Conservation (phyloP, 1,140 invertebrate genomes). For the Hyles vespertilio region DNA sequence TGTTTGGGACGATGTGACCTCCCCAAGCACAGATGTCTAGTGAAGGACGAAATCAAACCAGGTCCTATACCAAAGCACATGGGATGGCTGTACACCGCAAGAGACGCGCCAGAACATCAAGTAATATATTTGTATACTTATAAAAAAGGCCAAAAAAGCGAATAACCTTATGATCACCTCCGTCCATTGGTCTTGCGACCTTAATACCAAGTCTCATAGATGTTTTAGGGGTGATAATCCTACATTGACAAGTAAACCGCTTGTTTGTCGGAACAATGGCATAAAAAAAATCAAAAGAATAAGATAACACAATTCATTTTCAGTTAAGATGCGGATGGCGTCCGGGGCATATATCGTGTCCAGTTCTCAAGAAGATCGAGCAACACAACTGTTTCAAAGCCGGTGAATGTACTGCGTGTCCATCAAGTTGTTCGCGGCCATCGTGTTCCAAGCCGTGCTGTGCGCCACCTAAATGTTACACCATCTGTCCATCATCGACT, state of each 20-base stretch:
- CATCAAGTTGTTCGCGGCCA: constrained; percentile 31
- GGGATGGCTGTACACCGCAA: constrained; percentile 66
- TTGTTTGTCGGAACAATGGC: too few species aligned
- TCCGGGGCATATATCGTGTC: constrained; percentile 63
- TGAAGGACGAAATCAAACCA: constrained; percentile 43
- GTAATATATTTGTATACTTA: constrained; percentile 19
- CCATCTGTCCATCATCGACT: constrained; percentile 39
- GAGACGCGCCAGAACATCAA: constrained; percentile 59
- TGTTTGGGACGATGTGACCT: constrained; percentile 62
- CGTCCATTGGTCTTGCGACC: too few species aligned
- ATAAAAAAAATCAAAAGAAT: too few species aligned
- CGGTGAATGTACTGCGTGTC: constrained; percentile 38
- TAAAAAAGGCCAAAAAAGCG: too few species aligned
- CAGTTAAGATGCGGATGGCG: constrained; percentile 66
- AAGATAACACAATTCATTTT: constrained; percentile 15
- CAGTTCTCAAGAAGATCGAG: constrained; percentile 56
- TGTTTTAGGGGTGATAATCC: too few species aligned
- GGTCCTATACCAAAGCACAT: constrained; percentile 57
- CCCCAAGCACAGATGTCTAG: constrained; percentile 58
- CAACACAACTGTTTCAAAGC: constrained; percentile 51
- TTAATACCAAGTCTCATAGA: too few species aligned
- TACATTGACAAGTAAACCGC: too few species aligned
- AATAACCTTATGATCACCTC: too few species aligned
- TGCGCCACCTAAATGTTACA: constrained; percentile 34
- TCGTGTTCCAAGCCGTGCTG: constrained; percentile 42